Base-by-base conservation (phyloP, 1,140 invertebrate genomes). In the Cydia strobilella region DNA sequence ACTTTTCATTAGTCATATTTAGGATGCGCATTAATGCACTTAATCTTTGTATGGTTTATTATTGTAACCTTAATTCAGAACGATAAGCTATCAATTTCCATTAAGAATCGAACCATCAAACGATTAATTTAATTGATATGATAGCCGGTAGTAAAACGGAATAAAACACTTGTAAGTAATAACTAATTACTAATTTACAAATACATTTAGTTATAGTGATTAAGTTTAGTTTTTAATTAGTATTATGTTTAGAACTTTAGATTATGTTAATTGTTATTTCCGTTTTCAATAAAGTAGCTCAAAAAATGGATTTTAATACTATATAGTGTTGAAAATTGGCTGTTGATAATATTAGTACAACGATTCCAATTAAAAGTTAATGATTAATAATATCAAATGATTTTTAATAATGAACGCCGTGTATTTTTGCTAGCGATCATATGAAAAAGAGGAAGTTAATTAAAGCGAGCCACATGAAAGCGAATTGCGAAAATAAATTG, bases 61-160 rank as follows among this genome's bases (percentile, higher is more conserved):
- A 69, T 69, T 31, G 31, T 20, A 69, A 35, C 65, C 65, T 69
- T 69, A 69, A 69, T 69, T 69, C 31, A 25, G 15, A 69, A 39
- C n/a, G 65, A 69, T 69, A 69, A 18, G 65, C 42, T 69, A 69
- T 69, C 65, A 69, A 23, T 23, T 59, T 10, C 54, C 20, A 23
- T 59, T 59, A 59, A 9, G 20, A 59, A 59, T 69, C 27, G 27
- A 10, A 69, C 65, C 65, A 69, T 69, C 31, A 39, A 35, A 18
- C 27, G 31, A 69, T 69, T 69, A 69, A 18, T 18, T 69, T 35
- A 69, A 69, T 69, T 18, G 65, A 69, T 35, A 35, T 35, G 65
- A 69, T 69, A 39, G 31, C 35, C 31, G n/a, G 35, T 35, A 69
- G 54, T 59, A 12, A 59, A 59, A 59, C 54, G 6, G 1, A 23